Conservation (phyloP, 2,888 invertebrate genomes). For the Monochamus alternatus region DNA sequence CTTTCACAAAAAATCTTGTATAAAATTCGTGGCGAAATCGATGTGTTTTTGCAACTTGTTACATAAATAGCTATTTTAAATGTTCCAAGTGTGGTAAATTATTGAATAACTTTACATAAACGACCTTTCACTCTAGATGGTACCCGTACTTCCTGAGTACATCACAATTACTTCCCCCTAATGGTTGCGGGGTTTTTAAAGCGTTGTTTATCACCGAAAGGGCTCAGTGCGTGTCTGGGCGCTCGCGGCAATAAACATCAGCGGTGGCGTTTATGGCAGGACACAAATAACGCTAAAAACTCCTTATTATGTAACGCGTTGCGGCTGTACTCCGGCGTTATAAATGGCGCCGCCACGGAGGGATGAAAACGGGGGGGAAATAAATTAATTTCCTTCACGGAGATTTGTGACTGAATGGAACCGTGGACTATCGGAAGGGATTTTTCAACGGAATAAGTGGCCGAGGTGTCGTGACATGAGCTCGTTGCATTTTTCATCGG, state of each 20-base stretch:
- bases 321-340: conserved; percentile 43
- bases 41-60: too few relatives aligned
- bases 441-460: conserved; percentile 18
- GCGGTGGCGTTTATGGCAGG: conserved; percentile 40
- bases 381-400: conserved; percentile 52
- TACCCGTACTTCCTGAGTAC: too few relatives aligned
- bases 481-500: too few relatives aligned
- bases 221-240: background rate
- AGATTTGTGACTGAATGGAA: conserved; percentile 42
- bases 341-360: conserved; percentile 41
- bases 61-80: too few relatives aligned
- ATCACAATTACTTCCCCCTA: too few relatives aligned
- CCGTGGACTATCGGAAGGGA: conserved; percentile 8
- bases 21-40: too few relatives aligned
- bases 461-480: background rate
- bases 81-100: too few relatives aligned
- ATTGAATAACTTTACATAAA: too few relatives aligned
- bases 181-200: too few relatives aligned
- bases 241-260: conserved; percentile 37
- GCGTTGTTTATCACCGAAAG: too few relatives aligned
- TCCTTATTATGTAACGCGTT: conserved; percentile 45
- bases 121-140: too few relatives aligned
- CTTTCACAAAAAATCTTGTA: too few relatives aligned
- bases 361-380: conserved; percentile 44
- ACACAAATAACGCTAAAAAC: conserved; percentile 46